These are phyloP conservation scores for Ectemnius lituratus DNA, from an alignment of 2,888 invertebrate genomes.

Conservation along the genomic window DNA sequence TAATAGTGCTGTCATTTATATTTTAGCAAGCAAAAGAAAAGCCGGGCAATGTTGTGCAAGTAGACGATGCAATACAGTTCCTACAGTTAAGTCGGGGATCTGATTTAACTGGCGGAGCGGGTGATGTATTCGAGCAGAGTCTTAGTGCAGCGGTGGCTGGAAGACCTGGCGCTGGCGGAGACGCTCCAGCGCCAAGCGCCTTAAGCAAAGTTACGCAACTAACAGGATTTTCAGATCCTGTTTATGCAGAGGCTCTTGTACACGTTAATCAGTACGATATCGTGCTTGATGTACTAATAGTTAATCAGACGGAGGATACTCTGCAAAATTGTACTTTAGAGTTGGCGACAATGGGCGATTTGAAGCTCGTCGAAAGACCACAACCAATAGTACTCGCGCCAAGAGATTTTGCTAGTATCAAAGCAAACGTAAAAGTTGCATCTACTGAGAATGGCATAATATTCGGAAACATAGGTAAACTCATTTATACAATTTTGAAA, in stretches of 20 bases:
- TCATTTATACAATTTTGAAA: constrained; percentile 2
- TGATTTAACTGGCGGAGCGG: constrained; percentile 81
- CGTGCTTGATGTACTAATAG: constrained; percentile 97
- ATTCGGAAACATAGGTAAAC: constrained; percentile 96
- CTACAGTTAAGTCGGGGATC: constrained; percentile 86
- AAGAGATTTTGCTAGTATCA: constrained; percentile 98
- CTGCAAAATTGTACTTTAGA: constrained; percentile 98
- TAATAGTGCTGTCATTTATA: neutral
- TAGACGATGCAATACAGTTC: constrained; percentile 92
- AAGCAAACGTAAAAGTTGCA: constrained; percentile 99
- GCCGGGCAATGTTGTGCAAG: constrained; percentile 85
- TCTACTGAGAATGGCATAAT: constrained; percentile 99
- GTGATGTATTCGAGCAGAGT: constrained; percentile 96
- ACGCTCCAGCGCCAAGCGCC: constrained; percentile 81
- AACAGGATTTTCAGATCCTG: constrained; percentile 99
- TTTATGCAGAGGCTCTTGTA: constrained; percentile 99
- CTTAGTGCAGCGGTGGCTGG: constrained; percentile 93
- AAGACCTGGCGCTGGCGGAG: constrained; percentile 76
- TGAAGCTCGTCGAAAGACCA: constrained; percentile 98
- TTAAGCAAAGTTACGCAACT: constrained; percentile 93
- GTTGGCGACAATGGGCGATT: constrained; percentile 97
- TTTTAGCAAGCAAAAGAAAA: constrained; percentile 84
- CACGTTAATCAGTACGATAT: constrained; percentile 99
- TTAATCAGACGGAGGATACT: constrained; percentile 99
- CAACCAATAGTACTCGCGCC: constrained; percentile 97